Conservation (phyloP, 2,797 vertebrate species). For the Argyrosomus regius region DNA sequence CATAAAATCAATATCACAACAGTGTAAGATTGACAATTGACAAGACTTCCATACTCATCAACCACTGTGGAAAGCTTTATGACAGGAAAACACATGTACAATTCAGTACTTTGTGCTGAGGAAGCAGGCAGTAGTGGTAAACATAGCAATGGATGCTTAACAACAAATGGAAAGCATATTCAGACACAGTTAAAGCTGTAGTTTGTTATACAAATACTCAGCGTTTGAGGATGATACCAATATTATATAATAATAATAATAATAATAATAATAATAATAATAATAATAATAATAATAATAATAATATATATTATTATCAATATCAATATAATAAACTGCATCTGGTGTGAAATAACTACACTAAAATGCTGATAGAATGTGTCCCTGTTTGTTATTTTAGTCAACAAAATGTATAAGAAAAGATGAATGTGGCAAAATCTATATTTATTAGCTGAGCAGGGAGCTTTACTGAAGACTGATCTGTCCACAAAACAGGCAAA, state of each 20-base stretch:
- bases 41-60: constrained; percentile 46
- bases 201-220: too few relatives aligned
- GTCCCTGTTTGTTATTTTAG: not conserved
- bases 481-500: not conserved
- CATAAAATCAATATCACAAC: constrained; percentile 62
- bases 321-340: not conserved
- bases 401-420: not conserved
- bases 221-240: too few relatives aligned
- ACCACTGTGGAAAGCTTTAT: constrained; percentile 30
- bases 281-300: too few relatives aligned
- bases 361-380: not conserved
- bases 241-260: too few relatives aligned
- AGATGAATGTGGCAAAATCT: not conserved
- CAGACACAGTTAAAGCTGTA: too few relatives aligned
- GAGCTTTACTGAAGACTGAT: not conserved
- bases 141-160: not conserved
- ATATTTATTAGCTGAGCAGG: not conserved
- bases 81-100: constrained; percentile 37
- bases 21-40: constrained; percentile 51
- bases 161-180: too few relatives aligned
- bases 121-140: constrained; percentile 22
- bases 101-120: constrained; percentile 14
- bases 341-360: not conserved
- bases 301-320: too few relatives aligned
- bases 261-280: too few relatives aligned